Evolutionary conservation across 2,113 vertebrate species (phyloP).

Genomic region (Holacanthus passer): DNA sequence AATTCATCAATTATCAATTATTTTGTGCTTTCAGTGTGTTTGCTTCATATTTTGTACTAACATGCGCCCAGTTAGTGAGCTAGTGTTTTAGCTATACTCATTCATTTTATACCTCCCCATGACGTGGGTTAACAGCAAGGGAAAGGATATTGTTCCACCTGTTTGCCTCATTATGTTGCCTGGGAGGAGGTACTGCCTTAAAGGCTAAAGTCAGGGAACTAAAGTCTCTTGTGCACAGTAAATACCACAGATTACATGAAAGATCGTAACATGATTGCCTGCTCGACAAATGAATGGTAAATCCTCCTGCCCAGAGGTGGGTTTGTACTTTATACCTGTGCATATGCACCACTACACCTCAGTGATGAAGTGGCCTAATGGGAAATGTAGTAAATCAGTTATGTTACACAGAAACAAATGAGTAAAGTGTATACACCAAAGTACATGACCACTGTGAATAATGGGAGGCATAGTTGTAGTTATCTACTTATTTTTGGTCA

Average conservation of each 20-base stretch:
- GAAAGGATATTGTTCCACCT: no score
- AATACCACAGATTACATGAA: no score
- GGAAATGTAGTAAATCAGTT: background rate
- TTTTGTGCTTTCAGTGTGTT: no score
- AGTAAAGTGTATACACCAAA: background rate
- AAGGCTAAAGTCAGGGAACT: no score
- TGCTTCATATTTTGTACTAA: background rate
- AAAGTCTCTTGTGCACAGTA: no score
- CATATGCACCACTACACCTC: background rate
- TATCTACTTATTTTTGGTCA: background rate
- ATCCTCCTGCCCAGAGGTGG: background rate
- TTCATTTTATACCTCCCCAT: background rate
- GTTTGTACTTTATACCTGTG: background rate
- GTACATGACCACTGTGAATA: background rate
- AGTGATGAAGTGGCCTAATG: background rate
- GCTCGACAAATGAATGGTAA: background rate
- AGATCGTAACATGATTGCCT: background rate
- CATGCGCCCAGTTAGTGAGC: background rate
- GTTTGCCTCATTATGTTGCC: no score
- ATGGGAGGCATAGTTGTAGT: background rate
- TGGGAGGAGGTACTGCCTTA: no score
- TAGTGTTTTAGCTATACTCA: background rate
- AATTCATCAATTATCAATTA: background rate
- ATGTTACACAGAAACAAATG: background rate
- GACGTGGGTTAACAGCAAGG: background rate